A percentile compares a stretch with the other conserved stretches of the same genome.
These are phyloP conservation scores for Macrocentrus cingulum DNA, from an alignment of 1,140 invertebrate species.

Conservation along the genomic window DNA sequence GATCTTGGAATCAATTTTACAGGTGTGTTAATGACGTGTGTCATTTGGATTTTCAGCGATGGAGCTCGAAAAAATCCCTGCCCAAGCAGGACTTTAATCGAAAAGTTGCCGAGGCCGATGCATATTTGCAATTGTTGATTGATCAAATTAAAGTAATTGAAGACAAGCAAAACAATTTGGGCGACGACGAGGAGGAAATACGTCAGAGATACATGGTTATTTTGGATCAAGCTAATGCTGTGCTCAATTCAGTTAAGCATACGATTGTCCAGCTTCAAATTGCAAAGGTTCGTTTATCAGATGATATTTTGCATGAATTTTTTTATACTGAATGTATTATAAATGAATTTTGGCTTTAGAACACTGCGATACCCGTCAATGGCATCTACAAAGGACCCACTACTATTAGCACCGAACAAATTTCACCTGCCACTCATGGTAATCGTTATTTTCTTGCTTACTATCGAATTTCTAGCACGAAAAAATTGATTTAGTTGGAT, in stretches of 20 bases:
- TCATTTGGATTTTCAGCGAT: too few relatives aligned
- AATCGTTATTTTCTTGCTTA: slow-evolving; percentile 8
- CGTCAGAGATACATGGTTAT: slow-evolving; percentile 47
- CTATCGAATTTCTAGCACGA: too few relatives aligned
- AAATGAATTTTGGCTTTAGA: slow-evolving; percentile 60
- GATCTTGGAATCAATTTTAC: too few relatives aligned
- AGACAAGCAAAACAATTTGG: slow-evolving; percentile 37
- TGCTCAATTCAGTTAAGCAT: slow-evolving; percentile 80
- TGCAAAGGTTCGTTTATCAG: slow-evolving; percentile 74
- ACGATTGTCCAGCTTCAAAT: slow-evolving; percentile 96
- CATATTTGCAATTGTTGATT: slow-evolving; percentile 94
- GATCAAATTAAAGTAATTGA: slow-evolving; percentile 81
- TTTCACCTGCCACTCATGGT: slow-evolving; percentile 44
- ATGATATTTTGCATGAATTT: slow-evolving; percentile 1
- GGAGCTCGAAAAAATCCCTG: slow-evolving; percentile 63
- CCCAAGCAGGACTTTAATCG: slow-evolving; percentile 83
- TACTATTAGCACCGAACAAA: slow-evolving; percentile 32
- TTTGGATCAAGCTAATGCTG: slow-evolving; percentile 49
- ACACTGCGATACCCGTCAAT: slow-evolving; percentile 85
- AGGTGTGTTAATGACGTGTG: too few relatives aligned
- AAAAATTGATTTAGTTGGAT: too few relatives aligned
- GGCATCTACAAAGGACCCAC: slow-evolving; percentile 73
- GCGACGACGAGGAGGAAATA: slow-evolving; percentile 44
- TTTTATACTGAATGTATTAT: too few relatives aligned
- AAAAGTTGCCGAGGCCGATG: slow-evolving; percentile 92